Base-by-base conservation (phyloP, 2,888 invertebrate species). In the Oxycera nigricornis region DNA sequence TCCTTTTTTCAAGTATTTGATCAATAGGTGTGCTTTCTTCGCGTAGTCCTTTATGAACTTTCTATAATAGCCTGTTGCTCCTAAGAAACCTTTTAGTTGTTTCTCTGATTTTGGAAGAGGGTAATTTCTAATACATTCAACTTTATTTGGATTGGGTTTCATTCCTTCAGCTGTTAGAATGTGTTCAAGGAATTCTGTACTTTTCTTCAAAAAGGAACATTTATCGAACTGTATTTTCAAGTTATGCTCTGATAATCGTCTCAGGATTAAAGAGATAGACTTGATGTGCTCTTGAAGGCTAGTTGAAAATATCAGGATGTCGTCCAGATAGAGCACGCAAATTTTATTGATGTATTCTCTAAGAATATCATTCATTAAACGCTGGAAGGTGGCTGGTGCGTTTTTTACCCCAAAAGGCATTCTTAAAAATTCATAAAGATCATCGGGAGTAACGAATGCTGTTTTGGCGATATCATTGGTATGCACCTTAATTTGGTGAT, bases 1-100 rank as follows among this genome's bases (percentile, higher is more conserved):
- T 26, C 65, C 72, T 24, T 77, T 78, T 55, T 78, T 77, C n/a
- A 75, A 20, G 55, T 77, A 77, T 68, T 77, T 77, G 24, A 74
- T 78, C 50, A 76, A 62, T 1, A 74, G 76, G 11, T 76, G 31
- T 41, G 78, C 75, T 26, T 76, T 55, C 52, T 76, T 76, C 1
- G 76, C 68, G 72, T 74, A 75, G 39, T 74, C 73, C 26, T 55
- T 75, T 2, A 76, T 52, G 41, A 74, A 76, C 39, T 76, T 75
- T 22, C 76, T 35, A 72, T 78, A 76, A 20, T 62, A 78, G 0
- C 76, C 76, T 0, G 77, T 73, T 35, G 76, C 39, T 7, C 77
- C 77, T 17, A 77, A 22, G 24, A 77, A 77, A 1, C 70, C 57
- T 59, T 76, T 76, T 14, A 77, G 73, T 76, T 77, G 70, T 35